These are phyloP conservation scores for Geotrupes spiniger DNA, from an alignment of 2,888 invertebrate genomes.

Conservation along the genomic window DNA sequence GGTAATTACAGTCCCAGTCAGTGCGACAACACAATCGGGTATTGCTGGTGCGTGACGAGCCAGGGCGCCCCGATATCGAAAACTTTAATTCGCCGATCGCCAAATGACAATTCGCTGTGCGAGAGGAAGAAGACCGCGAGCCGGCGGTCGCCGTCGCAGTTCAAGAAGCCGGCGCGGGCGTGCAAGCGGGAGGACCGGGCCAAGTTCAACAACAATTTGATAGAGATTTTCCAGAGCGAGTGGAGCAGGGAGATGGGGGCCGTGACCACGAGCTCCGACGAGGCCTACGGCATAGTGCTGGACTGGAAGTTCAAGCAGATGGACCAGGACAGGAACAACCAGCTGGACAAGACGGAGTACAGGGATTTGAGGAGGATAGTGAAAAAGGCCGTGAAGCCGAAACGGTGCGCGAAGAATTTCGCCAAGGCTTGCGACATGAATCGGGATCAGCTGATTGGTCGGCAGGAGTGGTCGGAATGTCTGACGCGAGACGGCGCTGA, in stretches of 20 bases:
- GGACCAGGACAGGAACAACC: constrained; percentile 75
- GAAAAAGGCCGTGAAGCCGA: constrained; percentile 85
- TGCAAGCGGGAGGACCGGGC: constrained; percentile 75
- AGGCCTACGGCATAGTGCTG: constrained; percentile 59
- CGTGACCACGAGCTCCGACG: constrained; percentile 39
- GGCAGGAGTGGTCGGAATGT: constrained; percentile 84
- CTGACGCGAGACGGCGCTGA: constrained; percentile 76
- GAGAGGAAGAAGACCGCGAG: constrained; percentile 46
- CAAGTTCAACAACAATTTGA: constrained; percentile 79
- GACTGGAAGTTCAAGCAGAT: constrained; percentile 89
- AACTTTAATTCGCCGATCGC: constrained; percentile 62
- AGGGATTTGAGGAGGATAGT: constrained; percentile 76
- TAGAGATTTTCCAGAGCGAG: constrained; percentile 82
- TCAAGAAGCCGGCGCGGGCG: constrained; percentile 43
- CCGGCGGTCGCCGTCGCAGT: constrained; percentile 57
- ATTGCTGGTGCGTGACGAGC: constrained; percentile 86
- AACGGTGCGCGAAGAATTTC: constrained; percentile 85
- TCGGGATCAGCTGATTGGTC: constrained; percentile 73
- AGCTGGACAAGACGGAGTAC: constrained; percentile 79
- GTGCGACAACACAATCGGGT: constrained; percentile 71
- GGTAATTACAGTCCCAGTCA: constrained; percentile 84
- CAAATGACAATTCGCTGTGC: constrained; percentile 69
- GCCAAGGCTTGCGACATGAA: constrained; percentile 84
- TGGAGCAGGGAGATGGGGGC: constrained; percentile 54
- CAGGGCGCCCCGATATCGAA: constrained; percentile 80